Conservation (phyloP, 2,797 vertebrate species). For the Gymnoscopelus microlampas region DNA sequence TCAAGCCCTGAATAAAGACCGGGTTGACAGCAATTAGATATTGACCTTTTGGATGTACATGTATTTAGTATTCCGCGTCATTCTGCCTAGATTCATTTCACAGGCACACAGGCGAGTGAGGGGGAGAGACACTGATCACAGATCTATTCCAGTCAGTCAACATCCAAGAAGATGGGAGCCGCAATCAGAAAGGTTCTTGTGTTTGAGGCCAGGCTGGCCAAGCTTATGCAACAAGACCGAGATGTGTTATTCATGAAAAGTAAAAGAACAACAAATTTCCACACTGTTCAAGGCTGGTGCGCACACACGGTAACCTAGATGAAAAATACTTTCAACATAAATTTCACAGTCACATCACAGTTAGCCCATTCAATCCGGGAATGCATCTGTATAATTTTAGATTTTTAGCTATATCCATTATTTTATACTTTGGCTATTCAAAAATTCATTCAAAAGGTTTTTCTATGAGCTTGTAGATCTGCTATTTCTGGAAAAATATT, state of each 20-base stretch:
- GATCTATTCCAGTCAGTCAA: constrained; percentile 56
- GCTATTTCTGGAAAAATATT: no score
- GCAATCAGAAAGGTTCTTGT: constrained; percentile 33
- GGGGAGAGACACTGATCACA: constrained; percentile 35
- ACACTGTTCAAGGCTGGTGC: constrained; percentile 17
- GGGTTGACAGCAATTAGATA: constrained; percentile 77
- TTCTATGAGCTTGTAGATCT: no score
- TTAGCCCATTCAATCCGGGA: no score
- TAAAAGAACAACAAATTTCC: constrained; percentile 12
- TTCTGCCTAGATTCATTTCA: constrained; percentile 54
- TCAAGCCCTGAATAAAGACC: constrained; percentile 70
- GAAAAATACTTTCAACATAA: constrained; percentile 31
- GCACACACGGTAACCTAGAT: constrained; percentile 34
- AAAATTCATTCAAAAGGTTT: no score
- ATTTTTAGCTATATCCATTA: no score
- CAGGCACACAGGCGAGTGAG: constrained; percentile 19
- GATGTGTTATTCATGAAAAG: constrained; percentile 13
- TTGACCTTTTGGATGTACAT: constrained; percentile 64
- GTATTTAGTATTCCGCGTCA: constrained; percentile 67
- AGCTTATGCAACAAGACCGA: constrained; percentile 35
- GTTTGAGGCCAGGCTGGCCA: constrained; percentile 11
- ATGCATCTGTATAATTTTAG: no score
- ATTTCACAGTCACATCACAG: constrained; percentile 24
- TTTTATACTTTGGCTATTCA: no score
- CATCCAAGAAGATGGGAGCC: constrained; percentile 20